These are phyloP conservation scores for Stenodera caucasica DNA, from an alignment of 2,888 invertebrate species.

Conservation along the genomic window DNA sequence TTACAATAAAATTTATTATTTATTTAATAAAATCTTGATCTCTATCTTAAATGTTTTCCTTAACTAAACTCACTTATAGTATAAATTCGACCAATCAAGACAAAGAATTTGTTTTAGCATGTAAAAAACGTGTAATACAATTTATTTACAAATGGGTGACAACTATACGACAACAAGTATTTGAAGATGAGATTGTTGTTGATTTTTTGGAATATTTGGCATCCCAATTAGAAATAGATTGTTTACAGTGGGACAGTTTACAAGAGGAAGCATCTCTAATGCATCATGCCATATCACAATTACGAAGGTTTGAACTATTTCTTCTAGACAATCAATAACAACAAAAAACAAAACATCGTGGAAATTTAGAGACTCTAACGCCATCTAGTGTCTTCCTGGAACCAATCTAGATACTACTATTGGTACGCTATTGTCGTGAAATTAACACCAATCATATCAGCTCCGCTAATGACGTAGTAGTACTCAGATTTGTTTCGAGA, in stretches of 20 bases:
- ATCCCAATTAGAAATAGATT: slow-evolving; percentile 69
- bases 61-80: slow-evolving; percentile 60
- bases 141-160: slow-evolving; percentile 78
- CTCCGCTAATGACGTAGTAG: too few species aligned
- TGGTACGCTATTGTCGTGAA: too few species aligned
- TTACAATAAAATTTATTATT: too few species aligned
- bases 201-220: slow-evolving; percentile 77
- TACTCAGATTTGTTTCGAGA: too few species aligned
- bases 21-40: too few species aligned
- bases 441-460: too few species aligned
- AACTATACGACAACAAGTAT: slow-evolving; percentile 72
- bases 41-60: slow-evolving; percentile 45
- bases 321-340: slow-evolving; percentile 4
- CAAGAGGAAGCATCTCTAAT: slow-evolving; percentile 71
- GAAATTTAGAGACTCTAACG: too few species aligned
- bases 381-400: too few species aligned
- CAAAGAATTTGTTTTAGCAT: slow-evolving; percentile 67
- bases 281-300: slow-evolving; percentile 67
- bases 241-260: slow-evolving; percentile 59
- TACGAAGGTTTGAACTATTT: slow-evolving; percentile 54
- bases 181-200: slow-evolving; percentile 70
- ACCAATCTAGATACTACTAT: too few species aligned
- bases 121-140: slow-evolving; percentile 74
- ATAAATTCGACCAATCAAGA: slow-evolving; percentile 64
- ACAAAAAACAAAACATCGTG: too few species aligned